phyloP scores from a whole-genome alignment of 1,140 invertebrate genomes.

The Campoletis sonorensis region DNA sequence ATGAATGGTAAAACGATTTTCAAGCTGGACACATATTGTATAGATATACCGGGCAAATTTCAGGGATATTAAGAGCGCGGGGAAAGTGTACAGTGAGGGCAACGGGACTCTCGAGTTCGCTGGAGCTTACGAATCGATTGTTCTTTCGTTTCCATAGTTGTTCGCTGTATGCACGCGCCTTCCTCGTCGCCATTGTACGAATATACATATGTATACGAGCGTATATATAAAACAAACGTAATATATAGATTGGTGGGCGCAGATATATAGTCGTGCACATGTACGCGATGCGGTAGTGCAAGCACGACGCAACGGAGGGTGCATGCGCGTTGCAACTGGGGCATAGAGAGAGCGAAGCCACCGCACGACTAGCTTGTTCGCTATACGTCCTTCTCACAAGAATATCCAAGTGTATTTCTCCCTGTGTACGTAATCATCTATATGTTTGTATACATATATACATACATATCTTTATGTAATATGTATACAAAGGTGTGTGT shows the following conservation, averaged over 20 bases:
- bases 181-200: too few species aligned
- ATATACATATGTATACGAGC: too few species aligned
- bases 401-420: constrained; percentile 6
- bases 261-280: constrained; percentile 15
- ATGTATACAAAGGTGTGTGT: neutral
- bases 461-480: neutral
- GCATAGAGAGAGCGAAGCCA: constrained; percentile 59
- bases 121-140: too few species aligned
- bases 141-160: too few species aligned
- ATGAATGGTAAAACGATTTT: too few species aligned
- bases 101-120: neutral
- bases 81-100: neutral
- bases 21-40: too few species aligned
- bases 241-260: neutral
- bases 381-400: neutral
- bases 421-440: neutral
- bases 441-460: neutral
- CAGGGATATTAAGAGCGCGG: too few species aligned
- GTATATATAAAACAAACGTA: too few species aligned
- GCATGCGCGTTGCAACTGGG: constrained; percentile 71
- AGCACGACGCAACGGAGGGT: constrained; percentile 47
- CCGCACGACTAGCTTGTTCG: constrained; percentile 49
- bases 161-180: neutral
- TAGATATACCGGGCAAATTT: too few species aligned
- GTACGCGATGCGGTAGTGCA: constrained; percentile 45